phyloP scores from a whole-genome alignment of 1,140 invertebrate genomes.

The Cepaea nemoralis region DNA sequence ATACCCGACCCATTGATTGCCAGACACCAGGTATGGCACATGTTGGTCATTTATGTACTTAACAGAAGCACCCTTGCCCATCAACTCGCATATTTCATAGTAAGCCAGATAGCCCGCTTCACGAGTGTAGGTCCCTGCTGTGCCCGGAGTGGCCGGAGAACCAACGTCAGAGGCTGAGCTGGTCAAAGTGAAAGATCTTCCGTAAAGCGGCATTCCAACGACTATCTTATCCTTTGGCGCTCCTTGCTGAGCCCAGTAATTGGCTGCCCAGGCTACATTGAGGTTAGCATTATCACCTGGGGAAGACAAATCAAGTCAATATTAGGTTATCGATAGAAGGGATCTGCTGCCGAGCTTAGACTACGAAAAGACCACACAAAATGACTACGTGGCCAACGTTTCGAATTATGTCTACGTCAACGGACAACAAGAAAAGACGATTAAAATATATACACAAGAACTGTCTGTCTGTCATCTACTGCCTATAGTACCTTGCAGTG shows the following conservation, averaged over 20 bases:
- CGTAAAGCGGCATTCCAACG: conserved; percentile 86
- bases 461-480: too few relatives aligned
- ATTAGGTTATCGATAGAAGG: too few relatives aligned
- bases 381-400: too few relatives aligned
- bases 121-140: conserved; percentile 77
- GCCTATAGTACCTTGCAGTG: too few relatives aligned
- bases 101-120: conserved; percentile 58
- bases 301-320: neutral
- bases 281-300: neutral
- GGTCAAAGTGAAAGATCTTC: conserved; percentile 56
- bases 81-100: conserved; percentile 57
- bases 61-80: conserved; percentile 34
- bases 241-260: conserved; percentile 74
- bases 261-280: conserved; percentile 12
- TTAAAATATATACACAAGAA: too few relatives aligned
- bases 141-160: conserved; percentile 46
- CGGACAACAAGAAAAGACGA: too few relatives aligned
- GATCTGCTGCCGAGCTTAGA: too few relatives aligned
- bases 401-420: too few relatives aligned
- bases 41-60: conserved; percentile 75
- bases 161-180: conserved; percentile 38
- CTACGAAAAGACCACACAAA: too few relatives aligned
- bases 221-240: conserved; percentile 95
- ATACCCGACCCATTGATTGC: conserved; percentile 91
- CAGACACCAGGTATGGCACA: conserved; percentile 83